A percentile compares a stretch with the other conserved stretches of the same genome.
phyloP scores from a whole-genome alignment of 2,113 vertebrate genomes.

The Arvicanthis niloticus region DNA sequence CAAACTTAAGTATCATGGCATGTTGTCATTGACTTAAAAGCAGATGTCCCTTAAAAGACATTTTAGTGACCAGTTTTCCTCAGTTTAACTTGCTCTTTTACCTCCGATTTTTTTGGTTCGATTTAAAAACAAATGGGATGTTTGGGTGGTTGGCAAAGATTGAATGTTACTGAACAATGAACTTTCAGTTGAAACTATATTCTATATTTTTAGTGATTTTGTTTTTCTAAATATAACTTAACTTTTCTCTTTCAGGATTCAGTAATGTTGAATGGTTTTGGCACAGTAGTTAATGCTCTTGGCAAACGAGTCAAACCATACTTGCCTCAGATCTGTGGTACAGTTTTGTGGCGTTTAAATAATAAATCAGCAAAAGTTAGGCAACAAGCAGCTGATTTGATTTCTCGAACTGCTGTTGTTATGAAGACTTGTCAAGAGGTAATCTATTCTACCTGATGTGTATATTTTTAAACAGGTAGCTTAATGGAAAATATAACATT shows the following conservation, averaged over 20 bases:
- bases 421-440: constrained; percentile 99
- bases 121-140: not conserved
- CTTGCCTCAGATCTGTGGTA: constrained; percentile 99
- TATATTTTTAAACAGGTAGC: not conserved
- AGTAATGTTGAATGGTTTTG: constrained; percentile 99
- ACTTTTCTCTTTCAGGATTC: constrained; percentile 91
- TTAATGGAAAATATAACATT: not conserved
- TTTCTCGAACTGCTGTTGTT: constrained; percentile 98
- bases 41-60: not conserved
- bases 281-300: constrained; percentile 98
- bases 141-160: not conserved
- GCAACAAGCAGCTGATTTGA: constrained; percentile 98
- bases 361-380: constrained; percentile 99
- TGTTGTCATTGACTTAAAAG: not conserved
- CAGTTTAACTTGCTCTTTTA: not conserved
- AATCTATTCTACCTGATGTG: not conserved
- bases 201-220: not conserved
- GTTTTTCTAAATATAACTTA: not conserved
- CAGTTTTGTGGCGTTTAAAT: constrained; percentile 98
- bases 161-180: not conserved
- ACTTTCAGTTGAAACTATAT: not conserved
- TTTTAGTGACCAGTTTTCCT: not conserved
- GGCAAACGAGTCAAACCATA: constrained; percentile 99
- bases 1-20: not conserved
- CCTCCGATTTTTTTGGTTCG: not conserved